Conservation (phyloP, 2,113 vertebrate species). For the Penelope pileata region DNA sequence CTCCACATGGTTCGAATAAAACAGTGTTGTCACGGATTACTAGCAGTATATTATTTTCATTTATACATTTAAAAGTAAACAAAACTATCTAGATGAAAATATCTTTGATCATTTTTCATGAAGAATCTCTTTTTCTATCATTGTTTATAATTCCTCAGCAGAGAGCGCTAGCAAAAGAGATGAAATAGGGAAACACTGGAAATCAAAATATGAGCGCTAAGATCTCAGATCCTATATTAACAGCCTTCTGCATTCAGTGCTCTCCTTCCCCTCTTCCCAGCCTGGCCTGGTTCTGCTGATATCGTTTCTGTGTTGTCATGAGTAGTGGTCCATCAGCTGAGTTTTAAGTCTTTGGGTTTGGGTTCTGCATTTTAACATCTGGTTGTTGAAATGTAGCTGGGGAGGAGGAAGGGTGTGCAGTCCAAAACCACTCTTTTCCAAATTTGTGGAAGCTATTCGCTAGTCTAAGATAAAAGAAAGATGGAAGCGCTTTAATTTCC, state of each 20-base stretch:
- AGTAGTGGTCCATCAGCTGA: not conserved
- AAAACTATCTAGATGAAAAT: not conserved
- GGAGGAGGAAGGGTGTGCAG: not conserved
- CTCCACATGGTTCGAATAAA: not conserved
- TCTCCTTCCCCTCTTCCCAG: not conserved
- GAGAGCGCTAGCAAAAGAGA: not conserved
- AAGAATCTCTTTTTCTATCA: not conserved
- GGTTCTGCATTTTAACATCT: not conserved
- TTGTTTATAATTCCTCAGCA: not conserved
- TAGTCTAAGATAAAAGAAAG: not conserved
- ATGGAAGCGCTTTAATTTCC: not conserved
- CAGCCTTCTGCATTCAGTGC: not conserved
- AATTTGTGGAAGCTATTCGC: not conserved
- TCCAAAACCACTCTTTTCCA: not conserved
- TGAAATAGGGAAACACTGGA: not conserved
- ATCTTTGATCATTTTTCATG: not conserved
- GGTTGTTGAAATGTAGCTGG: not conserved
- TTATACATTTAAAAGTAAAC: not conserved
- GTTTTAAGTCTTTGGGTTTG: not conserved
- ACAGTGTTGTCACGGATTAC: not conserved
- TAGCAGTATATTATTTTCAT: conserved; percentile 15
- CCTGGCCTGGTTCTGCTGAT: not conserved
- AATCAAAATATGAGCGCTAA: not conserved
- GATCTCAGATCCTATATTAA: not conserved
- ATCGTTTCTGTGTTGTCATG: not conserved